Evolutionary conservation across 2,888 invertebrate genomes (phyloP), one percentile per base, ranked within the genome.

Genomic region (Agapetus fuscipes): DNA sequence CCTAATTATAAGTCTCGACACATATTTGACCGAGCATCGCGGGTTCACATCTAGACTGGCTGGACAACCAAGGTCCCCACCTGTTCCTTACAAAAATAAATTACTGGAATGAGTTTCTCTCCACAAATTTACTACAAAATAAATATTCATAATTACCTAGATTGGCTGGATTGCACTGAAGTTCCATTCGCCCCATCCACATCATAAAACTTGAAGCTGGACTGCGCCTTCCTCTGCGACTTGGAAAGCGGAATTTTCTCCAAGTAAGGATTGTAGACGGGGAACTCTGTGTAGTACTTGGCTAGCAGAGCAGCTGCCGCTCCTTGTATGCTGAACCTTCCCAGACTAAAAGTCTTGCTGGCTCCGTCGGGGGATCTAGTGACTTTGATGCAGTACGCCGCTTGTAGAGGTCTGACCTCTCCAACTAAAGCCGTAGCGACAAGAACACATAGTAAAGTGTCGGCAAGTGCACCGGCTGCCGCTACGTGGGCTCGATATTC

Each of bases 281-380:
- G 83, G 61, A 98, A 98, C 56, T 94, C 93, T 0, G 90, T 85
- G 56, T 96, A 95, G 63, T 98, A 99, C 53, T 83, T 84, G 61
- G 96, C 91, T 27, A 97, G 64, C 3, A 94, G 83, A 84, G 89
- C 90, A 6, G 94, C 87, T 0, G 97, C 95, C 1, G 96, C 91
- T 53, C 95, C 70, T 59, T 97, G 97, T 52, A 97, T 89, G 53
- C 93, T 94, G 46, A 96, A 66, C 59, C 87, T 85, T 0, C 90
- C 90, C 10, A 94, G 79, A n/a, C 80, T 78, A 59, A 89, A 95
- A 1, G 88, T 83, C 51, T 79, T 76, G 48, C 88, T 86, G 51
- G 88, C 85, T 1, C 97, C 97, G 60, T 98, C 97, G 0, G 98
- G 98, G 39, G 94, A 94, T 41, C 98, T 74, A 94, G 87, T 46